Conservation (phyloP, 2,113 vertebrate species). For the Chlorodrepanis virens region DNA sequence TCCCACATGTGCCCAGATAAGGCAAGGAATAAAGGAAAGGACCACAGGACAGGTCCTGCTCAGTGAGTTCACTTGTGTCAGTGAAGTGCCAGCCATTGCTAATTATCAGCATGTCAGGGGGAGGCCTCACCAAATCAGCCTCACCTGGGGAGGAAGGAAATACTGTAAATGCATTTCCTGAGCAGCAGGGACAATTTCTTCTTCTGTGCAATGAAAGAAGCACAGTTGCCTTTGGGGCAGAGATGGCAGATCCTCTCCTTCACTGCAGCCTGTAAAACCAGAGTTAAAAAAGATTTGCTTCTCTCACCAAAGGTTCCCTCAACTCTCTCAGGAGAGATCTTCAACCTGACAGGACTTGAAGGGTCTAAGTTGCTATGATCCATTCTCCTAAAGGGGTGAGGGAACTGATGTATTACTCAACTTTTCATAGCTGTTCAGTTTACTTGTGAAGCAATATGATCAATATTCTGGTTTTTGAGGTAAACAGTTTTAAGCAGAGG, state of each 20-base stretch:
- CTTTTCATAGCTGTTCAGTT: background rate
- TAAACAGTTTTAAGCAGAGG: background rate
- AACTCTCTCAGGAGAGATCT: background rate
- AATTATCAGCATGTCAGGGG: background rate
- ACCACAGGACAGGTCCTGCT: background rate
- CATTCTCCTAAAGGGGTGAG: background rate
- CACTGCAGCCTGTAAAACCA: background rate
- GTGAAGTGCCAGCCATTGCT: background rate
- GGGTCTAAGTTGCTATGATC: background rate
- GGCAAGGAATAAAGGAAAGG: background rate
- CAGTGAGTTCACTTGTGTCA: background rate
- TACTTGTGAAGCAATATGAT: background rate
- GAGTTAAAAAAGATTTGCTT: background rate
- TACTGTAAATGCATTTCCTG: background rate
- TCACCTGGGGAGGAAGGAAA: background rate
- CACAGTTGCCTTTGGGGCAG: background rate
- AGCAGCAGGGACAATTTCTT: background rate
- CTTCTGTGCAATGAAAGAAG: background rate
- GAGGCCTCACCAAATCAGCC: background rate
- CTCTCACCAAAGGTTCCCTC: background rate
- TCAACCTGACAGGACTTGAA: background rate
- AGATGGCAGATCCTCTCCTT: background rate
- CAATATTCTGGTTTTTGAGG: background rate
- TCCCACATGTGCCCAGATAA: background rate
- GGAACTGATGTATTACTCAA: background rate